Evolutionary conservation across 2,797 vertebrate species (phyloP).

Genomic region (Prunella strophiata): DNA sequence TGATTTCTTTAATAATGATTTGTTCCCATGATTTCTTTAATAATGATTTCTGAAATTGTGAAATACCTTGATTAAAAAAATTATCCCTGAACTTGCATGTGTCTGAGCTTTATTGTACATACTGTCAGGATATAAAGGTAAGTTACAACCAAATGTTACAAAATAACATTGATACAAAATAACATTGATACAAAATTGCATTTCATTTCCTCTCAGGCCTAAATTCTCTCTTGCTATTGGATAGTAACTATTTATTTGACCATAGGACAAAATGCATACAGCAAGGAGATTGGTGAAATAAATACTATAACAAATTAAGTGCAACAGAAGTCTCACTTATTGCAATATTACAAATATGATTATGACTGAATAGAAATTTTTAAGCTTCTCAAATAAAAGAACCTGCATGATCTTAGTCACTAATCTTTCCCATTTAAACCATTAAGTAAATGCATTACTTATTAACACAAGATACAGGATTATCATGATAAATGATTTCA

Average conservation of each 20-base stretch:
- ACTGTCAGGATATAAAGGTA: neutral
- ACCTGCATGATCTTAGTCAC: neutral
- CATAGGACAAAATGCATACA: neutral
- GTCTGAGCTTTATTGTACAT: neutral
- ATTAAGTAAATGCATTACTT: neutral
- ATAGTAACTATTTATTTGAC: neutral
- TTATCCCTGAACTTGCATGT: neutral
- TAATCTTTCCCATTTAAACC: neutral
- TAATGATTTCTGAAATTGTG: neutral
- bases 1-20: neutral
- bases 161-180: neutral
- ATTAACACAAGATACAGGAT: neutral
- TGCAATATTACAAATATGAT: neutral
- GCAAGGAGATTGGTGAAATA: neutral
- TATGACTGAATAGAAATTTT: neutral
- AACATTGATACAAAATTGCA: neutral
- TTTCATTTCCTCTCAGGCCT: neutral
- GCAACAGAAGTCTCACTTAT: neutral
- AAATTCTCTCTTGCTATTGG: neutral
- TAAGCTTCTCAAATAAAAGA: neutral
- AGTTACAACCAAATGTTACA: neutral
- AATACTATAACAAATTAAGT: neutral
- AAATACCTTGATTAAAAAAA: neutral
- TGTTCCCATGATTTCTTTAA: neutral
- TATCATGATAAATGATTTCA: neutral